Conservation (phyloP, 1,140 invertebrate genomes). For the Laupala kohalensis region DNA sequence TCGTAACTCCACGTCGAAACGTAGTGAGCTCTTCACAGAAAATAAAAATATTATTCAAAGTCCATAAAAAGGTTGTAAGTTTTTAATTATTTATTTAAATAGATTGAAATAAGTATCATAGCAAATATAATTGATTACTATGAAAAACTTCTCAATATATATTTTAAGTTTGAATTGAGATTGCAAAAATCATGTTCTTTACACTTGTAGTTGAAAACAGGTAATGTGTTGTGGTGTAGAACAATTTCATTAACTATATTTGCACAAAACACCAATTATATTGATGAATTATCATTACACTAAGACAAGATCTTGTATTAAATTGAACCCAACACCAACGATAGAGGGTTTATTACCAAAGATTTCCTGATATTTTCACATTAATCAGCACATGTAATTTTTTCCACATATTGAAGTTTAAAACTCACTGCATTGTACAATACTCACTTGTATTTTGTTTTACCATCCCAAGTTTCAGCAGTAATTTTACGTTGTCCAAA, state of each 20-base stretch:
- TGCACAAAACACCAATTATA: neutral
- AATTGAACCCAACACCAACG: neutral
- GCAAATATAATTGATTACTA: too few relatives aligned
- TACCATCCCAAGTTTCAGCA: conserved; percentile 90
- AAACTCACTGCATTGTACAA: conserved; percentile 3
- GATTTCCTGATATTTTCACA: neutral
- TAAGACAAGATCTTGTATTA: neutral
- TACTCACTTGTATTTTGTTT: conserved; percentile 74
- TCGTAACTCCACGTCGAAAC: too few relatives aligned
- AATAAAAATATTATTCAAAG: too few relatives aligned
- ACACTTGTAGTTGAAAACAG: too few relatives aligned
- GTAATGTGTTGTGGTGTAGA: too few relatives aligned
- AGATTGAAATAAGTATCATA: too few relatives aligned
- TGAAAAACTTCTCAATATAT: too few relatives aligned
- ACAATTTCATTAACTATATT: neutral
- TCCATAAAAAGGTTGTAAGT: too few relatives aligned
- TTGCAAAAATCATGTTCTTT: too few relatives aligned
- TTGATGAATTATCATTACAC: neutral
- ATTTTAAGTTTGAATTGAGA: too few relatives aligned
- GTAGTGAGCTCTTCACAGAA: too few relatives aligned
- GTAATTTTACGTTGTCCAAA: conserved; percentile 74
- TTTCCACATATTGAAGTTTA: neutral
- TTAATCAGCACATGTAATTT: neutral
- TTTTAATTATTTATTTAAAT: too few relatives aligned
- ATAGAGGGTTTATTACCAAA: neutral